Base-by-base conservation (phyloP, 2,797 vertebrate genomes). In the Sebastes cheni region DNA sequence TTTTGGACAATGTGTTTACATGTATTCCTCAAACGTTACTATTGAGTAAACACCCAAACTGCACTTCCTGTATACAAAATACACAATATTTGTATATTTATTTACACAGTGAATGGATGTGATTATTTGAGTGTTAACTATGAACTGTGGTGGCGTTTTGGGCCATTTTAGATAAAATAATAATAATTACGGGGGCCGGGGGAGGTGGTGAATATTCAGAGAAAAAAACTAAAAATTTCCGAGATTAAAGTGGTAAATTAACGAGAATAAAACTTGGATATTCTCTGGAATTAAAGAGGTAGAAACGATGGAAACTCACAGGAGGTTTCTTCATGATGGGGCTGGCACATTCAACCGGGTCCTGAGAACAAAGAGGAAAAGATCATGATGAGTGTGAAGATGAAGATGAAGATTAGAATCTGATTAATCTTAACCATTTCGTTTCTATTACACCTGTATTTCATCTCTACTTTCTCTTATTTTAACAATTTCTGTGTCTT, bases 261-360 rank as follows among this genome's bases (percentile, higher is more conserved):
- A 27, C 27, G 27, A 27, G 27, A 36, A 36, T 13, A 36, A 36
- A 39, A 39, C 13, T 1, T 42, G 39, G 39, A 42, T 42, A 42
- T 42, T 14, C 39, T 42, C 39, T 16, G 39, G 1, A 0, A 42
- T 42, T 42, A 42, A 14, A 42, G 13, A 1, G 39, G 13, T 16
- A 42, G 32, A 58, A 25, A 39, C 2, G 8, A 6, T 10, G 20
- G 13, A 59, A 62, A 88, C 95, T 89, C 88, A 96, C 95, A 0
- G 89, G 94, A 34, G 89, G 91, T 68, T 95, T 96, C 89, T 86
- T 95, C 56, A 80, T 58, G 74, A 92, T 34, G 30, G 94, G 91
- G 80, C 88, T 95, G 56, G 34, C 27, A 61, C 93, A 90, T 67
- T 95, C 93, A 1, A 72, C 55, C 3, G 75, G 83, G 1, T 90